Percentiles rank a stretch among this genome's conserved stretches.
Evolutionary conservation across 2,797 vertebrate genomes (phyloP).

Genomic region (Diplodus puntazzo): DNA sequence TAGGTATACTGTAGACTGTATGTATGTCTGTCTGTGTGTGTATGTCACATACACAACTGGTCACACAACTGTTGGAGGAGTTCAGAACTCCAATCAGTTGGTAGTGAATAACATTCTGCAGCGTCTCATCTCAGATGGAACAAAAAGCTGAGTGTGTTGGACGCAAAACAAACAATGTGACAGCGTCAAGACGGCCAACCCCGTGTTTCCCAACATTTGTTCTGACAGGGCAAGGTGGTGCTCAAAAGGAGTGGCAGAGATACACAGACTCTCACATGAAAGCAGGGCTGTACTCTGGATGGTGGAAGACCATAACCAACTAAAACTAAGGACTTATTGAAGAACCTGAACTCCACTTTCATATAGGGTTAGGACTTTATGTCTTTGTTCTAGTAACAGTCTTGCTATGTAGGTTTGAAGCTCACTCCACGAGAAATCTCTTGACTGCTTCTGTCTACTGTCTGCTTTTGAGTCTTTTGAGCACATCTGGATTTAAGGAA

Average conservation of each 20-base stretch:
- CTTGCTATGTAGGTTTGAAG: conserved; percentile 12
- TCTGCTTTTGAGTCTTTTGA: conserved; percentile 4
- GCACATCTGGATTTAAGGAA: conserved; percentile 25
- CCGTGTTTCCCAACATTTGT: conserved; percentile 62
- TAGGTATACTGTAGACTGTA: background rate
- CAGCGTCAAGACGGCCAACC: conserved; percentile 57
- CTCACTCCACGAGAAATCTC: conserved; percentile 19
- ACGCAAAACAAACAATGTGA: conserved; percentile 67
- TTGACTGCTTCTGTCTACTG: background rate
- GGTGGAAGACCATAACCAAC: conserved; percentile 19
- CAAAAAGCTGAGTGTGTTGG: conserved; percentile 7
- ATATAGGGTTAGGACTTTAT: background rate
- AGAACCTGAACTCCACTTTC: conserved; percentile 1
- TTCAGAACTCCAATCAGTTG: background rate
- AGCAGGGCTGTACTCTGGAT: conserved; percentile 43
- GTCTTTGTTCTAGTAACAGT: background rate
- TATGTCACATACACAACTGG: background rate
- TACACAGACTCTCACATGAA: conserved; percentile 35
- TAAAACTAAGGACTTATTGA: background rate
- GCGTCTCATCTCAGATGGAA: background rate
- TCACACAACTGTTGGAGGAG: background rate
- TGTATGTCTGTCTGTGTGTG: background rate
- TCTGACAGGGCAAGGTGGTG: conserved; percentile 67
- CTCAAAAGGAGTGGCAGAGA: conserved; percentile 76
- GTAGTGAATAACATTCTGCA: background rate